Evolutionary conservation across 1,140 invertebrate genomes (phyloP).

Genomic region (Formica exsecta): DNA sequence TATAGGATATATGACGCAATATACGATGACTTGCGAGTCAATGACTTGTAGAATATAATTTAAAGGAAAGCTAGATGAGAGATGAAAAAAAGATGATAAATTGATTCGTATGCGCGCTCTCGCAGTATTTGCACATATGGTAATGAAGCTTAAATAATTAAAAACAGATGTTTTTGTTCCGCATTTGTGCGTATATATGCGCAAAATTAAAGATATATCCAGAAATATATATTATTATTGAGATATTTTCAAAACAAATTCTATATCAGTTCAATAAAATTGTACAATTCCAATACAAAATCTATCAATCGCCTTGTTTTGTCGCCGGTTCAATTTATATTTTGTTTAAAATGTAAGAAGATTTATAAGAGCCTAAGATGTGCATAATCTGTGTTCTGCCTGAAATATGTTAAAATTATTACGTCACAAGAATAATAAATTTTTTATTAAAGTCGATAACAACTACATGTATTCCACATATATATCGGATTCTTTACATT

Average conservation of each 20-base stretch:
- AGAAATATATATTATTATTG: too few relatives aligned
- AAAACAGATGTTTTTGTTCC: background rate
- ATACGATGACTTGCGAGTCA: background rate
- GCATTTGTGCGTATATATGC: background rate
- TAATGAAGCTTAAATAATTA: background rate
- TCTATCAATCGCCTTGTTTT: too few relatives aligned
- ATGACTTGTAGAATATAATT: background rate
- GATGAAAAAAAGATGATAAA: background rate
- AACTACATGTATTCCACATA: background rate
- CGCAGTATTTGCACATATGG: background rate
- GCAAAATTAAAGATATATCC: constrained; percentile 49
- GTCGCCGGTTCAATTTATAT: too few relatives aligned
- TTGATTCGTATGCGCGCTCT: background rate
- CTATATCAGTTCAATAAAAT: too few relatives aligned
- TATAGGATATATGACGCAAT: constrained; percentile 15
- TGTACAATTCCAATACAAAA: too few relatives aligned
- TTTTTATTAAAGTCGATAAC: constrained; percentile 38
- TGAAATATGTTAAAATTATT: constrained; percentile 17
- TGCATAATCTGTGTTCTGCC: background rate
- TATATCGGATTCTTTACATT: constrained; percentile 6
- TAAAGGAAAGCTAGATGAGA: background rate
- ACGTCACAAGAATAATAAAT: constrained; percentile 61
- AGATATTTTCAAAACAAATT: too few relatives aligned
- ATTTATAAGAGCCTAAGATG: too few relatives aligned
- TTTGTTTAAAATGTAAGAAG: too few relatives aligned